A percentile compares a stretch with the other conserved stretches of the same genome.
Conservation (phyloP, 2,113 vertebrate species). For the Apodemus sylvaticus region DNA sequence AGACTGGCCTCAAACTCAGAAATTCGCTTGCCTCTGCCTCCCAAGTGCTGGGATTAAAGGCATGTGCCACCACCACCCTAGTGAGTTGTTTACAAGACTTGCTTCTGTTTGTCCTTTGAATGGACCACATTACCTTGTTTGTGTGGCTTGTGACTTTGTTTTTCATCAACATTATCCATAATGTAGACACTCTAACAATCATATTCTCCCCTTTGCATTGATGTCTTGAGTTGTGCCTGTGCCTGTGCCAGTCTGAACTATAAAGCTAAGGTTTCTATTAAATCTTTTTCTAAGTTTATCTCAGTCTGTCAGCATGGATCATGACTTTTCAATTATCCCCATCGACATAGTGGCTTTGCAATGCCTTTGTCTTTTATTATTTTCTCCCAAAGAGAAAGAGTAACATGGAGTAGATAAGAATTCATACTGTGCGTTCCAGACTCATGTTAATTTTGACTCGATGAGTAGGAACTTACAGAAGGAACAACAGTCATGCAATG, state of each 20-base stretch:
- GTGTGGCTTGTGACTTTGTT: background rate
- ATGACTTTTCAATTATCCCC: background rate
- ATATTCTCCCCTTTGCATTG: background rate
- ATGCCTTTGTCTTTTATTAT: background rate
- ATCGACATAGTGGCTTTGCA: background rate
- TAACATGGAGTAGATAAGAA: background rate
- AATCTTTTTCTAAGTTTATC: background rate
- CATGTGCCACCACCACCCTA: background rate
- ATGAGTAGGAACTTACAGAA: background rate
- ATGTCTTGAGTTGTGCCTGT: background rate
- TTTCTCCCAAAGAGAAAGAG: background rate
- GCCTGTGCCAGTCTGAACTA: background rate
- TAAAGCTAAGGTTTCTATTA: background rate
- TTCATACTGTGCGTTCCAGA: background rate
- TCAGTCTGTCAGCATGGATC: background rate
- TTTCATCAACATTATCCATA: background rate
- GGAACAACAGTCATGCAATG: no score
- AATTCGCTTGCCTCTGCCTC: no score
- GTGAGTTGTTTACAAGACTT: background rate
- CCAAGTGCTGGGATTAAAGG: no score
- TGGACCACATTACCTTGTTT: background rate
- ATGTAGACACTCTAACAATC: background rate
- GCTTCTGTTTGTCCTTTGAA: background rate
- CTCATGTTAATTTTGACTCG: background rate
- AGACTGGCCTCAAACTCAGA: no score